Evolutionary conservation across 2,888 invertebrate species (phyloP).

Genomic region (Halictus quadricinctus): DNA sequence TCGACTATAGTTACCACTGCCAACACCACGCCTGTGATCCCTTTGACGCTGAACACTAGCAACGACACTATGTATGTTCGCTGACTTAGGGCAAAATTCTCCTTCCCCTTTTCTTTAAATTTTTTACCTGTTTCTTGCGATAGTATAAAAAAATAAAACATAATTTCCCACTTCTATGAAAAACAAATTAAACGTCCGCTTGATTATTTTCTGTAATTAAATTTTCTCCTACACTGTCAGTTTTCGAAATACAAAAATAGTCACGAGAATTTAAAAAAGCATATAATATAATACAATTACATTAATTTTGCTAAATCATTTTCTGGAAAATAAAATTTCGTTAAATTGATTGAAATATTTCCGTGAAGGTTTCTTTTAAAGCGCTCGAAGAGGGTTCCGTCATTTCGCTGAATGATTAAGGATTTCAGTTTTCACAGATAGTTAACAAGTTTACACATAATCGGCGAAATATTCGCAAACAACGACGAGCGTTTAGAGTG

Average conservation of each 20-base stretch:
- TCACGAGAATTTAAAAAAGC: too few relatives aligned
- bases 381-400: not conserved
- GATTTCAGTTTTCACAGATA: not conserved
- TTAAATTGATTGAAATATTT: not conserved
- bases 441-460: not conserved
- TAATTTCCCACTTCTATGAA: too few relatives aligned
- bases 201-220: too few relatives aligned
- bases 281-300: too few relatives aligned
- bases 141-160: too few relatives aligned
- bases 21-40: constrained; percentile 76
- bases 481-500: not conserved
- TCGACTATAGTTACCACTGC: constrained; percentile 65
- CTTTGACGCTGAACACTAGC: constrained; percentile 72
- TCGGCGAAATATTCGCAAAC: not conserved
- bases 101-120: not conserved
- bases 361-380: not conserved
- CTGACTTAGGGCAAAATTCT: not conserved
- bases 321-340: too few relatives aligned
- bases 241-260: too few relatives aligned
- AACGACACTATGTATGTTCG: constrained; percentile 73
- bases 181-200: too few relatives aligned
- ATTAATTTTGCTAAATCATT: too few relatives aligned
- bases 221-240: too few relatives aligned
- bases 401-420: not conserved
- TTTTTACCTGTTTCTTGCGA: not conserved